Base-by-base conservation (phyloP, 2,113 vertebrate genomes). In the Elachura formosa region DNA sequence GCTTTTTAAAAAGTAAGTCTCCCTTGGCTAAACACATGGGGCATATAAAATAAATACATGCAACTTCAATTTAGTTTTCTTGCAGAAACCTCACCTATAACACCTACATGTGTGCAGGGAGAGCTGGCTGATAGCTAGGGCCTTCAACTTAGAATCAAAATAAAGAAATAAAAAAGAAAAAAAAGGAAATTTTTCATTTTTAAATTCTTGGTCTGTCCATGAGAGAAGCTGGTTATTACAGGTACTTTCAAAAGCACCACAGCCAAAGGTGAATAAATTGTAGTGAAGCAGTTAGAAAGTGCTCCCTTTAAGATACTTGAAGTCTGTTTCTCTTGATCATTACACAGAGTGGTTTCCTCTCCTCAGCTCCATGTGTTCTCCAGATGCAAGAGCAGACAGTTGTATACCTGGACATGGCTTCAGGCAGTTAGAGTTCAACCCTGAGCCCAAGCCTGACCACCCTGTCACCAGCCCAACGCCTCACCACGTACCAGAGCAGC, bases 21-120 rank as follows among this genome's bases (percentile, higher is more conserved):
- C 51, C 73, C 51, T 82, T 85, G 40, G 69, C 58, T 84, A 82
- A 96, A 85, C 55, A 94, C 43, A 93, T 69, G 54, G 16, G 14
- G 13, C 38, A 82, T 69, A 62, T 66, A 92, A 90, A 95, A 87
- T 34, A 71, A 89, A 89, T 68, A 64, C 40, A 41, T 26, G 56
- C 66, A 87, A 91, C 46, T 83, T 73, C 77, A 93, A 85, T 93
- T 92, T 48, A 82, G 52, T 74, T 88, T 31, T 31, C 76, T 93
- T 67, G 55, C 46, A 92, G 43, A 91, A 94, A 77, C 13, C 41
- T 71, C 51, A 40, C 48, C 24, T 77, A 1, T 41, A 79, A 84
- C 11, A 90, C 33, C 56, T 48, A 59, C 11, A 41, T n/a, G 20
- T 45, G 31, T 40, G 56, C 48, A 49, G 18, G 22, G 43, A 55